Evolutionary conservation across 2,888 invertebrate species (phyloP).

Genomic region (Seira musarum): DNA sequence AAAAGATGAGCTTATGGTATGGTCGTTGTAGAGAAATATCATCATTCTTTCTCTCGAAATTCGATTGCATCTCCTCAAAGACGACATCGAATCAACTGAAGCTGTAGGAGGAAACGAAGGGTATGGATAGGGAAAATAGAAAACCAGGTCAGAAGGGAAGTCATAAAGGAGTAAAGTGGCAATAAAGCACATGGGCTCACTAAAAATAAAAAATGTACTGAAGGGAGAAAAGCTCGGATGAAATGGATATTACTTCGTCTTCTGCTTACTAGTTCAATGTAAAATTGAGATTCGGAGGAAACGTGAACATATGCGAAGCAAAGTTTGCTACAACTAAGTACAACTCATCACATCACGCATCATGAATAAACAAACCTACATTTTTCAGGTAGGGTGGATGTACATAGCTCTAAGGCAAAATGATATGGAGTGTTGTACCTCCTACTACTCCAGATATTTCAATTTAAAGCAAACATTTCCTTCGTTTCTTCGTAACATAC

Average conservation of each 20-base stretch:
- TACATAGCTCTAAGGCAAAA: neutral
- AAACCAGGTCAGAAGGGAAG: constrained; percentile 61
- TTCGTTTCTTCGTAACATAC: no score
- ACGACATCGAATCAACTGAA: neutral
- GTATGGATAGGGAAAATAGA: constrained; percentile 42
- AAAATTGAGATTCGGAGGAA: neutral
- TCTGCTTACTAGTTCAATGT: neutral
- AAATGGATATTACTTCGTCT: constrained; percentile 48
- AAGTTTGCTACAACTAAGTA: neutral
- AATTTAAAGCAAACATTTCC: no score
- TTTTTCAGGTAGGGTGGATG: neutral
- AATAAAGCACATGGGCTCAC: constrained; percentile 59
- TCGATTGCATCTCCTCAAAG: constrained; percentile 1
- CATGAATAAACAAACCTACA: constrained; percentile 12
- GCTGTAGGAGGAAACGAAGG: constrained; percentile 6
- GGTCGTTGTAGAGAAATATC: no score
- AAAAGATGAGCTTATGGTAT: neutral
- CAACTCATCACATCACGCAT: neutral
- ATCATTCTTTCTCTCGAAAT: no score
- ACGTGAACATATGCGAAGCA: constrained; percentile 9
- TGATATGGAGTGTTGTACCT: no score
- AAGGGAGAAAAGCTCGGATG: constrained; percentile 27
- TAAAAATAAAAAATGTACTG: constrained; percentile 1
- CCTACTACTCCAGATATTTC: no score
- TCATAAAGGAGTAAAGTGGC: constrained; percentile 58